Evolutionary conservation across 1,140 invertebrate species (phyloP).

Genomic region (Aphaenogaster floridana): DNA sequence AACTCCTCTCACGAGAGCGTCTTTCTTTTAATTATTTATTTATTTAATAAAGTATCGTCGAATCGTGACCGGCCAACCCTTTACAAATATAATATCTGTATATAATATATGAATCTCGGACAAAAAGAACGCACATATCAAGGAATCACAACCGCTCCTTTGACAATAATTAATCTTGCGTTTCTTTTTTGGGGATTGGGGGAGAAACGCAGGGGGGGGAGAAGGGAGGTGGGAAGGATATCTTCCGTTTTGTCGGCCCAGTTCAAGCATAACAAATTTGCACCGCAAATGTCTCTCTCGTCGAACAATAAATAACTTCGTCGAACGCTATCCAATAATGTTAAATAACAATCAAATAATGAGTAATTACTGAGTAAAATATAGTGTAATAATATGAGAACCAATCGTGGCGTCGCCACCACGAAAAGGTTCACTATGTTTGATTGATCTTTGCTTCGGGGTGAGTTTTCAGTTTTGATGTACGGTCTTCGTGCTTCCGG

Average conservation of each 20-base stretch:
- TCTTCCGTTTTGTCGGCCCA: constrained; percentile 4
- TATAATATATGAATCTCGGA: constrained; percentile 74
- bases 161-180: constrained; percentile 61
- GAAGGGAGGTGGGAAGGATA: constrained; percentile 8
- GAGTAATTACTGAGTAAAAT: constrained; percentile 34
- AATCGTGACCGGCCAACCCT: constrained; percentile 77
- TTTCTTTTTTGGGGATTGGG: background rate
- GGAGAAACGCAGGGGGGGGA: constrained; percentile 13
- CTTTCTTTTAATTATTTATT: constrained; percentile 44
- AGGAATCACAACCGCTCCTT: constrained; percentile 75
- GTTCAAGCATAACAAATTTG: constrained; percentile 36
- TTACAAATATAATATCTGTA: constrained; percentile 81
- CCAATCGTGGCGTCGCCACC: constrained; percentile 13
- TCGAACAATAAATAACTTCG: constrained; percentile 50
- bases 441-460: constrained; percentile 36
- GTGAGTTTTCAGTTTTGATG: constrained; percentile 23
- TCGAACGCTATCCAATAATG: constrained; percentile 29
- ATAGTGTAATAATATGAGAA: constrained; percentile 43
- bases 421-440: background rate
- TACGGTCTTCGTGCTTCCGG: background rate
- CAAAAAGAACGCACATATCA: constrained; percentile 68
- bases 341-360: constrained; percentile 66
- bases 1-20: background rate
- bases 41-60: constrained; percentile 70
- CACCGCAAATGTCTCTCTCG: background rate